phyloP scores from a whole-genome alignment of 2,113 vertebrate species.

The Triplophysa dalaica region DNA sequence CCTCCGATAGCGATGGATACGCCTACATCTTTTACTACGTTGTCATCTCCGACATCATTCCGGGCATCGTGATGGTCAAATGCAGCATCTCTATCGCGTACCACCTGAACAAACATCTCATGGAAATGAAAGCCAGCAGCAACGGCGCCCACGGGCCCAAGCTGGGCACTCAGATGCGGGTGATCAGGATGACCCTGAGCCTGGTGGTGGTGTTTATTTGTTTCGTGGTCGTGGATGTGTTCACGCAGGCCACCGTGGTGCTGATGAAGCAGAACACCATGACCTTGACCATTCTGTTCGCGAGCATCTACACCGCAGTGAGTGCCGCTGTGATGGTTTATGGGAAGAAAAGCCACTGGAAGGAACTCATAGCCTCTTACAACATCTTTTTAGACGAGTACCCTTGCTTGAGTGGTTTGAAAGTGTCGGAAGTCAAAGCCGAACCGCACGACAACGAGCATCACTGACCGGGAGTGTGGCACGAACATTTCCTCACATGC shows the following conservation, averaged over 20 bases:
- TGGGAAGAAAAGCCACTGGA: slow-evolving; percentile 73
- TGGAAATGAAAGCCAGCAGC: slow-evolving; percentile 70
- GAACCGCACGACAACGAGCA: slow-evolving; percentile 39
- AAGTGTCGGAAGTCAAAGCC: slow-evolving; percentile 63
- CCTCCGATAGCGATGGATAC: background rate
- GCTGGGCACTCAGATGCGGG: slow-evolving; percentile 71
- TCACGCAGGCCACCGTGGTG: slow-evolving; percentile 61
- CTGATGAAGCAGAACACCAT: slow-evolving; percentile 59
- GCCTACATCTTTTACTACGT: slow-evolving; percentile 64
- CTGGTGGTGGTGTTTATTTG: slow-evolving; percentile 64
- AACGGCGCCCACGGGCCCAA: slow-evolving; percentile 70
- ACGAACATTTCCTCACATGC: background rate
- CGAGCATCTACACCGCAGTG: slow-evolving; percentile 64
- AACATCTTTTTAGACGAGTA: slow-evolving; percentile 64
- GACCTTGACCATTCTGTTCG: slow-evolving; percentile 62
- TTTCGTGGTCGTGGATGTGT: slow-evolving; percentile 69
- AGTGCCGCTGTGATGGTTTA: slow-evolving; percentile 69
- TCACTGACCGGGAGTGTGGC: slow-evolving; percentile 35
- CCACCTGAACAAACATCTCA: slow-evolving; percentile 71
- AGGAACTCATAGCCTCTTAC: slow-evolving; percentile 60
- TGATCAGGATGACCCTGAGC: slow-evolving; percentile 70
- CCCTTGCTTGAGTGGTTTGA: slow-evolving; percentile 64
- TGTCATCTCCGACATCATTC: slow-evolving; percentile 66
- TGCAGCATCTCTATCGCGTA: slow-evolving; percentile 74
- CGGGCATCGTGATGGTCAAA: slow-evolving; percentile 71